These are phyloP conservation scores for Microcebus ravelobensis DNA, from an alignment of 2,113 vertebrate species.

Conservation along the genomic window DNA sequence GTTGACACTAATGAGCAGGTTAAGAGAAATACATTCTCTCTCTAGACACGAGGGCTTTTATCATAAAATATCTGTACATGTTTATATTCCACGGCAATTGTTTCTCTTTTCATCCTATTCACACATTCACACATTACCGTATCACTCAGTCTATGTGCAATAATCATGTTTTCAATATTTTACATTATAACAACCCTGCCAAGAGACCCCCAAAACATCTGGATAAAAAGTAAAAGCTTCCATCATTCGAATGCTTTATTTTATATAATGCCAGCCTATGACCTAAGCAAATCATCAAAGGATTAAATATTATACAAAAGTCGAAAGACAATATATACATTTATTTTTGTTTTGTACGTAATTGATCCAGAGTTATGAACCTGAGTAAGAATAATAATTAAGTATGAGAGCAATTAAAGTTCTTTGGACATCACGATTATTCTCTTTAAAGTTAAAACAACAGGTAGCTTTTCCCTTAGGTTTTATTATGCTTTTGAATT, in stretches of 20 bases:
- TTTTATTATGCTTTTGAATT: not conserved
- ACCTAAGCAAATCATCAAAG: not conserved
- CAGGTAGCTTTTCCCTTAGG: not conserved
- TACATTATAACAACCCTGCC: not conserved
- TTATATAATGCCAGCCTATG: not conserved
- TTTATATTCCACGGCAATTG: not conserved
- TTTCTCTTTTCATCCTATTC: not conserved
- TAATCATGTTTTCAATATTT: not conserved
- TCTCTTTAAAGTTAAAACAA: not conserved
- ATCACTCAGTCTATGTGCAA: not conserved
- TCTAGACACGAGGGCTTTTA: not conserved
- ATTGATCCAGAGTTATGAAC: not conserved
- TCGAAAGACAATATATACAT: not conserved
- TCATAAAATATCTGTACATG: not conserved
- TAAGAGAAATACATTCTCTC: not conserved
- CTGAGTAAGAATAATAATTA: not conserved
- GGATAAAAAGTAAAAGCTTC: not conserved
- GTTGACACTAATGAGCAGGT: not conserved
- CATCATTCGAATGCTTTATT: not conserved
- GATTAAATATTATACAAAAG: not conserved
- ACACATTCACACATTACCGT: not conserved
- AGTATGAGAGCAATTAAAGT: not conserved
- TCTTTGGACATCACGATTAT: not conserved
- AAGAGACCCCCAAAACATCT: not conserved
- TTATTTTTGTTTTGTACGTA: not conserved